These are phyloP conservation scores for Grantiella picta DNA, from an alignment of 2,113 vertebrate species.

Conservation along the genomic window DNA sequence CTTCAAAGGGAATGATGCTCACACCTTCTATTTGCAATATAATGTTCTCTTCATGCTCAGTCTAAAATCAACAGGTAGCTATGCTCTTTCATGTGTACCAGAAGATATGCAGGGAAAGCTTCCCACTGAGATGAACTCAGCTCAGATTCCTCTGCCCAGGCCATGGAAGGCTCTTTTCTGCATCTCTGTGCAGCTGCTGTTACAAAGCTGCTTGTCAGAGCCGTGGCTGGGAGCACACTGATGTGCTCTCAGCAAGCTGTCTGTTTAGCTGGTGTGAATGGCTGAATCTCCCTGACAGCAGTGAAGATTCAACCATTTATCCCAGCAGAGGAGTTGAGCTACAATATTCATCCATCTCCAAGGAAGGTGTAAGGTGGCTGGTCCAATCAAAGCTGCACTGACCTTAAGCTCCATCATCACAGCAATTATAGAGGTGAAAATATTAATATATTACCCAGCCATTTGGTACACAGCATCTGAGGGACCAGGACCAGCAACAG, in stretches of 20 bases:
- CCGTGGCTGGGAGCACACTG: not conserved
- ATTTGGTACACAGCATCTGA: fast-evolving
- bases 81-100: not conserved
- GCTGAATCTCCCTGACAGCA: not conserved
- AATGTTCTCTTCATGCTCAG: not conserved
- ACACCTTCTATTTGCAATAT: not conserved
- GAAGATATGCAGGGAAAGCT: not conserved
- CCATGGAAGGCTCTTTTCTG: not conserved
- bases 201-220: not conserved
- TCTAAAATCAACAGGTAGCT: not conserved
- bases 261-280: not conserved
- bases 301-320: not conserved
- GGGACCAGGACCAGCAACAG: fast-evolving
- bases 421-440: not conserved
- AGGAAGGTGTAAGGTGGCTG: not conserved
- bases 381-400: not conserved
- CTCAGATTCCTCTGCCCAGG: not conserved
- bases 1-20: slow-evolving; percentile 42
- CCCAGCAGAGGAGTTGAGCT: not conserved
- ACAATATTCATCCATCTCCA: not conserved
- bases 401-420: not conserved
- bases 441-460: not conserved
- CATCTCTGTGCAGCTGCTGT: not conserved
- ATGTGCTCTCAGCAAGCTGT: not conserved
- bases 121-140: not conserved